Evolutionary conservation across 2,113 vertebrate species (phyloP).

Genomic region (cattle (Bos taurus)): ARS-UCD2.0 NC_037345.1:49010001-49010500

Average conservation of each 20-base stretch:
- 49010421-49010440: neutral
- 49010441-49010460: neutral
- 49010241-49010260: neutral
- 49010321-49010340: neutral
- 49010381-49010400: neutral
- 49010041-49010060: neutral
- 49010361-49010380: neutral
- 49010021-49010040: neutral
- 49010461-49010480: neutral
- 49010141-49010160: neutral
- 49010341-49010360: neutral
- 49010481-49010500: neutral
- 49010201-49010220: neutral
- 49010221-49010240: neutral
- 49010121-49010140: neutral
- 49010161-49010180: neutral
- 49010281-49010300: neutral
- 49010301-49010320: neutral
- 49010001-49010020: neutral
- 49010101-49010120: neutral
- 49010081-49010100: neutral
- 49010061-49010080: neutral
- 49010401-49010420: neutral
- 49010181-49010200: accelerated
- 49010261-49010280: neutral